phyloP scores from a whole-genome alignment of 2,797 vertebrate genomes.

The Siniperca obscura region DNA sequence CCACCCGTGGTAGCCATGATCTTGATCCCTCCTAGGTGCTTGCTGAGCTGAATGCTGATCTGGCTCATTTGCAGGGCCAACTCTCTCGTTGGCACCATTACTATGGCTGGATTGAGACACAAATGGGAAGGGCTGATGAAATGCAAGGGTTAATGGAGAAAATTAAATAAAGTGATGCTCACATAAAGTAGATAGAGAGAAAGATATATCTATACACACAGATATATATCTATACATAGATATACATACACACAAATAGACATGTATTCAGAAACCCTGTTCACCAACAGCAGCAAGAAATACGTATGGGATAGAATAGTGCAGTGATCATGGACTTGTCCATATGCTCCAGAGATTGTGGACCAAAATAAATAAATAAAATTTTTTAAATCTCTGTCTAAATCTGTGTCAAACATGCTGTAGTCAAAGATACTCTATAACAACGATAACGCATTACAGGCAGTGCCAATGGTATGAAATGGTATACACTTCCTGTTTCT shows the following conservation, averaged over 20 bases:
- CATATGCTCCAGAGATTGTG: background rate
- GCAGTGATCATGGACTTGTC: background rate
- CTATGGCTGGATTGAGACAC: slow-evolving; percentile 75
- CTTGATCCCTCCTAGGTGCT: slow-evolving; percentile 84
- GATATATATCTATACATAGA: background rate
- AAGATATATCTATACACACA: background rate
- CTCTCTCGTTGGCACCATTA: slow-evolving; percentile 86
- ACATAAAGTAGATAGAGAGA: background rate
- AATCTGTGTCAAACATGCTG: background rate
- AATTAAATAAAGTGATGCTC: background rate
- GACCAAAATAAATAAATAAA: no score
- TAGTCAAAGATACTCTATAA: no score
- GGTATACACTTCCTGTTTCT: no score
- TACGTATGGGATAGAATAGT: background rate
- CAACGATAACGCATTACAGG: no score
- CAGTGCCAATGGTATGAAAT: no score
- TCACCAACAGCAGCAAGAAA: background rate
- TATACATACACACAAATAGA: background rate
- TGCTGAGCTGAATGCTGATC: slow-evolving; percentile 85
- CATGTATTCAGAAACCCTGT: background rate
- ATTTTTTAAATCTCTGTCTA: no score
- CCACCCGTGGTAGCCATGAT: slow-evolving; percentile 86
- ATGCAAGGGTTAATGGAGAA: slow-evolving; percentile 26
- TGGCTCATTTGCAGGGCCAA: slow-evolving; percentile 85
- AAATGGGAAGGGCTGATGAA: slow-evolving; percentile 45